Evolutionary conservation across 2,888 invertebrate species (phyloP), one percentile per base, ranked within the genome.

Genomic region (Magallana nippona): DNA sequence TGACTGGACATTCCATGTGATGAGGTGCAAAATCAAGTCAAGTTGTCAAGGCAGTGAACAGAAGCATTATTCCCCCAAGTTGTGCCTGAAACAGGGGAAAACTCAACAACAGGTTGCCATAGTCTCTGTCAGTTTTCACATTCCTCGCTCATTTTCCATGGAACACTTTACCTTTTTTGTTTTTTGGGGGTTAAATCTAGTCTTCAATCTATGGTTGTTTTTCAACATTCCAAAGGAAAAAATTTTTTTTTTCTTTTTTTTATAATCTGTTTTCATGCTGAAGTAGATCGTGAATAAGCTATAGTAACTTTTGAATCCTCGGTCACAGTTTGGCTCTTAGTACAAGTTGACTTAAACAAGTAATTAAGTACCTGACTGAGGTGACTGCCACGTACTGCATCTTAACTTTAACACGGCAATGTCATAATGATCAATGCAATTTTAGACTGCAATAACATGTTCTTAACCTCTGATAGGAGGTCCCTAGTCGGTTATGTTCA

Each of bases 91-190:
- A 27, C 44, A 8, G 44, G 13, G 60, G 32, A 17, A 71, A 15
- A 15, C 22, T 5, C 8, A 44, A 44, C 22, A 63, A 71, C 71
- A 63, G 22, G 32, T 71, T 27, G 71, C 71, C 71, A 71, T 71
- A 71, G 71, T 22, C 15, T 71, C 71, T 71, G 27, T 32, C 71
- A 15, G 27, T 71, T 71, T 32, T 27, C 71, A 71, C 71, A 71
- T 71, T 71, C 71, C 71, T 71, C 32, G 19, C 15, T 71, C 71
- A 71, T 71, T 71, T 71, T 71, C 71, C 71, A 22, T 71, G 22
- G 71, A 71, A 71, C 71, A 71, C 71, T 71, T 71, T 13, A 27
- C 32, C 32, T 71, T 32, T 44, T 44, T 44, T 44, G 5, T 44
- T 44, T 3, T 27, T 27, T 27, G n/a, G n/a, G n/a, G n/a, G 44